These are phyloP conservation scores for Cotesia vestalis DNA, from an alignment of 1,140 invertebrate genomes.

Conservation along the genomic window DNA sequence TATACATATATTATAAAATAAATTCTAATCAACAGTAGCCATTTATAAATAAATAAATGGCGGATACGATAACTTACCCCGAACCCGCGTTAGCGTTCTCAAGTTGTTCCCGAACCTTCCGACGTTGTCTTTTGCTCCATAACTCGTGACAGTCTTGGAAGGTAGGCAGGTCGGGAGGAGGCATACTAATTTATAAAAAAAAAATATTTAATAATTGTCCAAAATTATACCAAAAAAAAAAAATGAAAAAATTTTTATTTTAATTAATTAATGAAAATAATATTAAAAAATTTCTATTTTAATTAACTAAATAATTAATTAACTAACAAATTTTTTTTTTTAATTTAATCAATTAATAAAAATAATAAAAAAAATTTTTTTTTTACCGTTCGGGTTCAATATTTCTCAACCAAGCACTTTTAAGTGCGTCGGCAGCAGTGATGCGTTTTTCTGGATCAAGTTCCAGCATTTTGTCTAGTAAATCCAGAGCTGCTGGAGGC, in stretches of 20 bases:
- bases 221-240: constrained; percentile 28
- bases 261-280: background rate
- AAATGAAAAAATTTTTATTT: background rate
- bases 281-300: background rate
- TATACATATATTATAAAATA: background rate
- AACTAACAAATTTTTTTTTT: constrained; percentile 18
- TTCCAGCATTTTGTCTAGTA: constrained; percentile 96
- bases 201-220: background rate
- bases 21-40: background rate
- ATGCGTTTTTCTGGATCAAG: constrained; percentile 94
- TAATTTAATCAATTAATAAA: constrained; percentile 10
- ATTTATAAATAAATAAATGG: constrained; percentile 2
- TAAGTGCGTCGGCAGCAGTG: constrained; percentile 92
- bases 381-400: constrained; percentile 87
- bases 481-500: constrained; percentile 87
- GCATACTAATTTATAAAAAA: constrained; percentile 72
- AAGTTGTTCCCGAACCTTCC: constrained; percentile 82
- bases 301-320: background rate
- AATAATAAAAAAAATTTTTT: constrained; percentile 29
- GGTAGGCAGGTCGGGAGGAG: constrained; percentile 83
- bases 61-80: constrained; percentile 24
- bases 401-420: constrained; percentile 93
- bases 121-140: constrained; percentile 93
- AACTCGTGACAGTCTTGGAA: constrained; percentile 99
- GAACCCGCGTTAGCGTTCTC: constrained; percentile 58